phyloP scores from a whole-genome alignment of 2,888 invertebrate genomes.

The Teleogryllus oceanicus region DNA sequence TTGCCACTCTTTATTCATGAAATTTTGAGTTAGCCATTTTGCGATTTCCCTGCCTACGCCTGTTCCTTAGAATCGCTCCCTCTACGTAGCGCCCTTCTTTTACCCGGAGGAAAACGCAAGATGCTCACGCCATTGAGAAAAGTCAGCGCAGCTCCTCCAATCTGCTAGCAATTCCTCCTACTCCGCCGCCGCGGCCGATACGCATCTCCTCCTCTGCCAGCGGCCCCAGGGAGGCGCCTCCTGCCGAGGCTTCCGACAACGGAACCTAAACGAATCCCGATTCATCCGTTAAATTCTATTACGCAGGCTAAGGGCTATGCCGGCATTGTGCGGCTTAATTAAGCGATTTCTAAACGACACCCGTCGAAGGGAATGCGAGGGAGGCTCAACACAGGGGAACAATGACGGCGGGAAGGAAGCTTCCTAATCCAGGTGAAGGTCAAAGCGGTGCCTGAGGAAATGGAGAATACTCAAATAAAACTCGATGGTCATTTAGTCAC shows the following conservation, averaged over 20 bases:
- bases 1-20: too few species aligned
- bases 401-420: neutral
- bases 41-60: too few species aligned
- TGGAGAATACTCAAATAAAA: neutral
- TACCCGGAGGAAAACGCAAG: neutral
- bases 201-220: neutral
- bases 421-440: too few species aligned
- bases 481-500: slow-evolving; percentile 22
- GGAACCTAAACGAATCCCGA: neutral
- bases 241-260: neutral
- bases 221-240: too few species aligned
- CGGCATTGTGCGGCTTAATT: neutral
- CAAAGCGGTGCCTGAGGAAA: neutral
- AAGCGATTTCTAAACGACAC: neutral
- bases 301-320: neutral
- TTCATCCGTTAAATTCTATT: neutral
- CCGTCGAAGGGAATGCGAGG: neutral
- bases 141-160: too few species aligned
- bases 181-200: neutral
- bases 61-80: too few species aligned
- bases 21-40: too few species aligned
- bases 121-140: neutral
- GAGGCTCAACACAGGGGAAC: neutral
- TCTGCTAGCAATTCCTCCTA: neutral
- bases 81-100: too few species aligned